Evolutionary conservation across 1,140 invertebrate genomes (phyloP).

Genomic region (Bilobella aurantiaca): DNA sequence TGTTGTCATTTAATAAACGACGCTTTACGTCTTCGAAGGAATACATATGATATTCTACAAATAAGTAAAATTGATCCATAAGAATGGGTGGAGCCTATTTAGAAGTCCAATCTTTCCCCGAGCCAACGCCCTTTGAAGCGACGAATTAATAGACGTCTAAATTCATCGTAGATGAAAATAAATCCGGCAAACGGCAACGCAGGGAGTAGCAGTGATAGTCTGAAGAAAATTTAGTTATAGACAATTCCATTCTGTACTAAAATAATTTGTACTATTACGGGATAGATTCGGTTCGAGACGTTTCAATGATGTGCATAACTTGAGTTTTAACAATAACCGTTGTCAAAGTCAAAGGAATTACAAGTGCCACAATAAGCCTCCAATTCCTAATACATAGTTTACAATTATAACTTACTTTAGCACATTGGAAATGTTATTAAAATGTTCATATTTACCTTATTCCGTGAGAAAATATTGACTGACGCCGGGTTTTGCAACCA

Average conservation of each 20-base stretch:
- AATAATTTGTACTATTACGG: neutral
- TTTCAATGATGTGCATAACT: neutral
- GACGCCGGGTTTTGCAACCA: slow-evolving; percentile 4
- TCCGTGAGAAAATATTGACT: neutral
- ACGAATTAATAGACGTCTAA: neutral
- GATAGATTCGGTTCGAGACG: neutral
- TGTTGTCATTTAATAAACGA: no score
- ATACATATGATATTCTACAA: no score
- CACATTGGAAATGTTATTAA: neutral
- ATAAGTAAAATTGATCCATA: no score
- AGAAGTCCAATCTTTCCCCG: no score
- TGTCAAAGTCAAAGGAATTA: neutral
- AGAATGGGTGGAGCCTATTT: no score
- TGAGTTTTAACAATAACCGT: neutral
- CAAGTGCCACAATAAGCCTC: neutral
- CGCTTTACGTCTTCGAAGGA: no score
- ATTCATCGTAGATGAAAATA: slow-evolving; percentile 69
- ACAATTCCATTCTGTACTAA: neutral
- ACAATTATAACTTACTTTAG: slow-evolving; percentile 25
- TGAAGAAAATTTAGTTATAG: neutral
- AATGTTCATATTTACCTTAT: neutral
- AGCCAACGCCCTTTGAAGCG: no score
- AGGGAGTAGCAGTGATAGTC: slow-evolving; percentile 43
- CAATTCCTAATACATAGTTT: slow-evolving; percentile 38
- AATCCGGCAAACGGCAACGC: slow-evolving; percentile 62